Percentiles rank a stretch among this genome's conserved stretches.
Conservation (phyloP, 2,888 invertebrate genomes). For the Bombylius major region DNA sequence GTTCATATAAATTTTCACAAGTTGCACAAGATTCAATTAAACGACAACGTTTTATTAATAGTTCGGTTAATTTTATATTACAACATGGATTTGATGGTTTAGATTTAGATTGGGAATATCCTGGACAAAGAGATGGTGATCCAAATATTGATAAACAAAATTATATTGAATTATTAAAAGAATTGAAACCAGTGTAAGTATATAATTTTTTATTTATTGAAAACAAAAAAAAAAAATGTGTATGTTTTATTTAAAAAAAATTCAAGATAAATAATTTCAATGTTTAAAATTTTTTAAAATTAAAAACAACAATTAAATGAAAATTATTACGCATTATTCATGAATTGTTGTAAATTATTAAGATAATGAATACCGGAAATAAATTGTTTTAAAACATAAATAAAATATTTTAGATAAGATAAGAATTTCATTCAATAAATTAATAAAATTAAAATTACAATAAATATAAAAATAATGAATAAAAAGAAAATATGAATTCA, state of each 20-base stretch:
- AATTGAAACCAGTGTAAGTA: slow-evolving; percentile 23
- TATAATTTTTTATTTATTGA: no score
- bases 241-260: not conserved
- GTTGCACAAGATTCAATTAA: slow-evolving; percentile 31
- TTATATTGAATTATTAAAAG: slow-evolving; percentile 23
- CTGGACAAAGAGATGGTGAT: slow-evolving; percentile 34
- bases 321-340: no score
- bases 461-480: no score
- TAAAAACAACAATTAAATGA: no score
- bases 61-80: slow-evolving; percentile 25
- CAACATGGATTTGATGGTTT: slow-evolving; percentile 42
- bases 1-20: slow-evolving; percentile 39
- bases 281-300: not conserved
- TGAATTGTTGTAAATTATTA: no score
- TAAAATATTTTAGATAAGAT: no score
- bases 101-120: slow-evolving; percentile 52
- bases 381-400: no score
- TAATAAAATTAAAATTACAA: no score
- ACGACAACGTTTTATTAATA: slow-evolving; percentile 22
- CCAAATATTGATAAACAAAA: slow-evolving; percentile 28
- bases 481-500: not conserved
- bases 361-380: no score
- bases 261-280: not conserved
- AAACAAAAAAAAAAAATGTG: not conserved
- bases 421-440: no score